Evolutionary conservation across 2,888 invertebrate genomes (phyloP).

Genomic region (Hydrotaea cyrtoneurina): DNA sequence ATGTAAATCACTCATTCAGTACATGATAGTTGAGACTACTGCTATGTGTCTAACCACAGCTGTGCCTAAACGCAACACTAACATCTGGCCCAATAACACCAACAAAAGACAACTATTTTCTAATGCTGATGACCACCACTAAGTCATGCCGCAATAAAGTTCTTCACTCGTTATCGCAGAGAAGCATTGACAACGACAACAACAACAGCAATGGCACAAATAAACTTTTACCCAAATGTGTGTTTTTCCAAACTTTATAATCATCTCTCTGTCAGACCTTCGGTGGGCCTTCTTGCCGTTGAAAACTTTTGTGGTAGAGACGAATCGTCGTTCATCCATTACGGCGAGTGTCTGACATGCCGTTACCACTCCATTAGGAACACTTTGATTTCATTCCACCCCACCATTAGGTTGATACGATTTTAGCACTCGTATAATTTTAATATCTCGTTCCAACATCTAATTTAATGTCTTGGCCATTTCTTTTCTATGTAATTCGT

Average conservation of each 20-base stretch:
- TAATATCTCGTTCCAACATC: not conserved
- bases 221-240: constrained; percentile 45
- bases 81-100: constrained; percentile 16
- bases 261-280: not conserved
- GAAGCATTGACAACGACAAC: constrained; percentile 37
- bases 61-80: not conserved
- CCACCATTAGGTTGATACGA: constrained; percentile 21
- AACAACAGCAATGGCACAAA: not conserved
- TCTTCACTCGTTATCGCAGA: not conserved
- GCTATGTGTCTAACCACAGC: not conserved
- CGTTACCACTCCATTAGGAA: constrained; percentile 35
- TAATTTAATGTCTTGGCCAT: not conserved
- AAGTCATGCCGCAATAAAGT: not conserved
- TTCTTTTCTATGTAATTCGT: not conserved
- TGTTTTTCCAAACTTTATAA: constrained; percentile 26
- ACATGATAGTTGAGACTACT: not conserved
- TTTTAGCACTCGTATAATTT: constrained; percentile 27
- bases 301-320: not conserved
- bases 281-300: not conserved
- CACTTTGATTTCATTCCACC: constrained; percentile 18
- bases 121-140: not conserved
- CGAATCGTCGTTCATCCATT: constrained; percentile 52
- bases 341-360: constrained; percentile 18
- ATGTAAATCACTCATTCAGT: no score
- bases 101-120: constrained; percentile 15